Conservation (phyloP, 1,140 invertebrate species). For the Bilobella aurantiaca region DNA sequence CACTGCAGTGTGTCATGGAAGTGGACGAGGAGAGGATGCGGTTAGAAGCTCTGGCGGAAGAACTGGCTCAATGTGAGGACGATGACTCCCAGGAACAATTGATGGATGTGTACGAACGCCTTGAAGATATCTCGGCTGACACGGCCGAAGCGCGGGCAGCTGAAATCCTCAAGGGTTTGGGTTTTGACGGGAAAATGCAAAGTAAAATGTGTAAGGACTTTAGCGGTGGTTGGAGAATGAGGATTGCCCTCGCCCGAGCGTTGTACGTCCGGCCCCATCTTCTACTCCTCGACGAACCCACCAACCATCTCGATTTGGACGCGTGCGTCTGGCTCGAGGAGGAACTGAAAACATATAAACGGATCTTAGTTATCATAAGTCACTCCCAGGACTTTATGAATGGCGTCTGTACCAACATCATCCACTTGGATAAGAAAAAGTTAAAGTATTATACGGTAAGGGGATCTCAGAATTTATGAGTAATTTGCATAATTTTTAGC, state of each 20-base stretch:
- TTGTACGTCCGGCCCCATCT: constrained; percentile 53
- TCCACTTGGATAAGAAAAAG: constrained; percentile 87
- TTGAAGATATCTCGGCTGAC: constrained; percentile 93
- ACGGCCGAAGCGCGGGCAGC: constrained; percentile 89
- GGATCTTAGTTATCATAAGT: constrained; percentile 96
- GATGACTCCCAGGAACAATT: constrained; percentile 90
- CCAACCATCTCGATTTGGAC: constrained; percentile 58
- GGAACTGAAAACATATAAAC: constrained; percentile 89
- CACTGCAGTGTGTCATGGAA: constrained; percentile 94
- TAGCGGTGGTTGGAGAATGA: constrained; percentile 97
- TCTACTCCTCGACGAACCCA: constrained; percentile 45
- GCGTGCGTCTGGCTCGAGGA: constrained; percentile 99
- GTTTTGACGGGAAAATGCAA: constrained; percentile 93
- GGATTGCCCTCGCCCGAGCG: constrained; percentile 89
- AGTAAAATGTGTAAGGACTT: constrained; percentile 82
- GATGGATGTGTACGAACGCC: constrained; percentile 93
- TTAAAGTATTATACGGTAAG: constrained; percentile 95
- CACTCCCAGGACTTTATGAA: constrained; percentile 99
- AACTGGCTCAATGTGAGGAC: constrained; percentile 72
- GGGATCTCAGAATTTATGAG: too few relatives aligned
- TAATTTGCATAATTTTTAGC: too few relatives aligned
- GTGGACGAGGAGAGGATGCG: constrained; percentile 88
- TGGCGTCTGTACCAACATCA: constrained; percentile 97
- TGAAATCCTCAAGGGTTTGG: constrained; percentile 89
- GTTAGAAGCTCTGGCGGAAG: constrained; percentile 86